Percentiles rank a stretch among this genome's conserved stretches.
Evolutionary conservation across 2,888 invertebrate species (phyloP).

Genomic region (Drosophila nigricruria): DNA sequence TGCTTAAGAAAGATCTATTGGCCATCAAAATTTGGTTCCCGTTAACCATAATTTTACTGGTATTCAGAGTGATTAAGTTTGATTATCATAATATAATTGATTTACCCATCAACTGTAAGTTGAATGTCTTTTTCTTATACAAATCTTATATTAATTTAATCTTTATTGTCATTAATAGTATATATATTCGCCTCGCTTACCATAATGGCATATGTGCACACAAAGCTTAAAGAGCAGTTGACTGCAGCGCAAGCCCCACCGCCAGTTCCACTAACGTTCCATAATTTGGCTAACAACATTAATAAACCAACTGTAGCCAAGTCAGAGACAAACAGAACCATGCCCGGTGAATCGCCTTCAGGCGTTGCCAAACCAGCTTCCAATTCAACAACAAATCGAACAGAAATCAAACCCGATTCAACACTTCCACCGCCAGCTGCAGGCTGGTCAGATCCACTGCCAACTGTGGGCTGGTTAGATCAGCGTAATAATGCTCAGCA

Average conservation of each 20-base stretch:
- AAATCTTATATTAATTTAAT: background rate
- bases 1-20: constrained; percentile 2
- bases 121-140: background rate
- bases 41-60: background rate
- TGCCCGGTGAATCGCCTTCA: too few species aligned
- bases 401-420: background rate
- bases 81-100: background rate
- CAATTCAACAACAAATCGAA: background rate
- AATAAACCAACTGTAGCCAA: background rate
- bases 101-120: background rate
- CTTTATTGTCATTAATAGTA: background rate
- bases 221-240: background rate
- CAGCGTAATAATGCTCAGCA: background rate
- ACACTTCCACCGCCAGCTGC: background rate
- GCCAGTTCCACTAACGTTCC: background rate
- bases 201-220: background rate
- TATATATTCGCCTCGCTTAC: background rate
- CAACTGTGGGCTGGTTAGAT: background rate
- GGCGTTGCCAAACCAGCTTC: background rate
- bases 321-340: background rate
- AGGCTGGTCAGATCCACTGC: background rate
- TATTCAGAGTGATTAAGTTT: background rate
- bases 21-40: constrained; percentile 5
- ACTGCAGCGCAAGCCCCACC: background rate
- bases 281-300: background rate